Evolutionary conservation across 2,113 vertebrate genomes (phyloP).

Genomic region (Xenotilapia flavipinnis): DNA sequence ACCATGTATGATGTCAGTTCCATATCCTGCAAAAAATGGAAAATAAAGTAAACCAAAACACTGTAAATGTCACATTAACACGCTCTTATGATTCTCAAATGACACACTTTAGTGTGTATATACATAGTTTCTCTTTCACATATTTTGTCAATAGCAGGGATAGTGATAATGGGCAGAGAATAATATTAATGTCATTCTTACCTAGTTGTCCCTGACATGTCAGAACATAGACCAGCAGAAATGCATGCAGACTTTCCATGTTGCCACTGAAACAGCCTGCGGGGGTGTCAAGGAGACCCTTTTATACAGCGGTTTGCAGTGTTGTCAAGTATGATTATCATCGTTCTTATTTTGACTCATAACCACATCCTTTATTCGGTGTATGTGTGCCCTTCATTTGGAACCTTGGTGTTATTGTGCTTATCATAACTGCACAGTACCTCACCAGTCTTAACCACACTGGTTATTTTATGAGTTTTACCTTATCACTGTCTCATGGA

Average conservation of each 20-base stretch:
- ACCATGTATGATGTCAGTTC: constrained; percentile 66
- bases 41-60: neutral
- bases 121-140: neutral
- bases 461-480: no score
- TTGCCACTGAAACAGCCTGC: neutral
- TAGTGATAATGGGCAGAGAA: neutral
- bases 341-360: neutral
- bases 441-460: neutral
- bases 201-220: neutral
- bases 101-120: neutral
- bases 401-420: neutral
- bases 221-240: neutral
- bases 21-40: neutral
- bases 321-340: neutral
- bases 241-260: neutral
- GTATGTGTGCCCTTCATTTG: neutral
- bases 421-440: neutral
- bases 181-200: neutral
- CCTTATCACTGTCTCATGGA: no score
- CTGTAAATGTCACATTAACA: neutral
- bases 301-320: neutral
- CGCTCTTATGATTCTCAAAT: rapidly evolving
- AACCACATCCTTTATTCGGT: neutral
- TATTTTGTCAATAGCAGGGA: neutral
- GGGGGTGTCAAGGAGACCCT: neutral